Percentiles rank a stretch among this genome's conserved stretches.
phyloP scores from a whole-genome alignment of 2,113 vertebrate species.

The Morone chrysops region DNA sequence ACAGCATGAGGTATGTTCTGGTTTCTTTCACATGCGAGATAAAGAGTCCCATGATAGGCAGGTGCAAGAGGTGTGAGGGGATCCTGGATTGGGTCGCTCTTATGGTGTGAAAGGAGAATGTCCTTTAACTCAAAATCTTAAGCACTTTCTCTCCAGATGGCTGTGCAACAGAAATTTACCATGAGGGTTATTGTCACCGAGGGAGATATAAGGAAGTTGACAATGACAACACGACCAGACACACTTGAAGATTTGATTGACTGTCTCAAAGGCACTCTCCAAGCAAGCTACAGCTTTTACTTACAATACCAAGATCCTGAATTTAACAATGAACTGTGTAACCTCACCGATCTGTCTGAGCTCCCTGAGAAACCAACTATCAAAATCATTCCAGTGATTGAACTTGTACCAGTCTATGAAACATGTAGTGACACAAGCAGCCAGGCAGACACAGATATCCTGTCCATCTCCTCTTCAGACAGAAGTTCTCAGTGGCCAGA shows the following conservation, averaged over 20 bases:
- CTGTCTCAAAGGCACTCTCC: constrained; percentile 20
- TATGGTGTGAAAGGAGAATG: too few species aligned
- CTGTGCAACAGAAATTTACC: constrained; percentile 29
- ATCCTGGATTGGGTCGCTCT: too few species aligned
- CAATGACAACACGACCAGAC: constrained; percentile 5
- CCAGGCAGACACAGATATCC: constrained; percentile 49
- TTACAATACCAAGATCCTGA: constrained; percentile 23
- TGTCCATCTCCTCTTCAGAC: background rate
- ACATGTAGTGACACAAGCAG: constrained; percentile 42
- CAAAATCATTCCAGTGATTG: constrained; percentile 57
- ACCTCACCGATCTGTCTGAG: constrained; percentile 5
- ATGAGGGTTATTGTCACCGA: constrained; percentile 48
- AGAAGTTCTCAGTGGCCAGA: constrained; percentile 21
- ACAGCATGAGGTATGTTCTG: too few species aligned
- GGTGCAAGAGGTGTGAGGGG: too few species aligned
- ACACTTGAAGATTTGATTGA: constrained; percentile 53
- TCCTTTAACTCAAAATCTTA: too few species aligned
- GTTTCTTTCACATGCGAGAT: too few species aligned
- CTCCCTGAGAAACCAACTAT: constrained; percentile 58
- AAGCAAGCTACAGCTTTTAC: background rate
- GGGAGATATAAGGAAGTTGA: constrained; percentile 48
- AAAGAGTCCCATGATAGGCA: too few species aligned
- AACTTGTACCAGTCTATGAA: constrained; percentile 4
- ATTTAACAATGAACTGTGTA: constrained; percentile 4
- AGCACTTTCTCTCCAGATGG: constrained; percentile 22